phyloP scores from a whole-genome alignment of 2,113 vertebrate genomes.

The Archocentrus centrarchus region DNA sequence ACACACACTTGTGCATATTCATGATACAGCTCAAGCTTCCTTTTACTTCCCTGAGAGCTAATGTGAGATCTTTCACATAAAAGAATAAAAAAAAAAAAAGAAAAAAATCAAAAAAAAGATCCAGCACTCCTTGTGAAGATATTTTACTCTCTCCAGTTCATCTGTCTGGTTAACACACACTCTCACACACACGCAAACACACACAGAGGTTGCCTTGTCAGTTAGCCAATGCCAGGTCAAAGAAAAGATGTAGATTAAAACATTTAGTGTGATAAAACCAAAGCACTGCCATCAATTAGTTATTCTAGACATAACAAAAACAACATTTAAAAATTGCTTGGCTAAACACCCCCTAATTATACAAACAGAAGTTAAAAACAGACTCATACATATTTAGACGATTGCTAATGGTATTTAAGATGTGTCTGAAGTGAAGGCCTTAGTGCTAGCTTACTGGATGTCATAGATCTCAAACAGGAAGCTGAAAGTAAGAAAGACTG shows the following conservation, averaged over 20 bases:
- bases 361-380: conserved; percentile 6
- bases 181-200: not conserved
- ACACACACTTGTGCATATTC: conserved; percentile 1
- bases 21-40: conserved; percentile 11
- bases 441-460: conserved; percentile 53
- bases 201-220: not conserved
- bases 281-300: not conserved
- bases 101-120: not conserved
- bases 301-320: not conserved
- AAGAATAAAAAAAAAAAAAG: not conserved
- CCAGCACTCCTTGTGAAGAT: conserved; percentile 3
- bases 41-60: conserved; percentile 16
- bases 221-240: not conserved
- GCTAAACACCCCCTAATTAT: not conserved
- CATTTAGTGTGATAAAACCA: not conserved
- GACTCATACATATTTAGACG: not conserved
- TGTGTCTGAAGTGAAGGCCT: conserved; percentile 20
- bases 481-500: conserved; percentile 45
- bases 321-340: not conserved
- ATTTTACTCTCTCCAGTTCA: not conserved
- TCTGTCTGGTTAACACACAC: not conserved
- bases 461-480: conserved; percentile 41
- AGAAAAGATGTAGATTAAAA: not conserved
- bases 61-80: conserved; percentile 11
- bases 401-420: conserved; percentile 13